A percentile compares a stretch with the other conserved stretches of the same genome.
These are phyloP conservation scores for Prionailurus viverrinus DNA, from an alignment of 2,113 vertebrate species.

Conservation along the genomic window DNA sequence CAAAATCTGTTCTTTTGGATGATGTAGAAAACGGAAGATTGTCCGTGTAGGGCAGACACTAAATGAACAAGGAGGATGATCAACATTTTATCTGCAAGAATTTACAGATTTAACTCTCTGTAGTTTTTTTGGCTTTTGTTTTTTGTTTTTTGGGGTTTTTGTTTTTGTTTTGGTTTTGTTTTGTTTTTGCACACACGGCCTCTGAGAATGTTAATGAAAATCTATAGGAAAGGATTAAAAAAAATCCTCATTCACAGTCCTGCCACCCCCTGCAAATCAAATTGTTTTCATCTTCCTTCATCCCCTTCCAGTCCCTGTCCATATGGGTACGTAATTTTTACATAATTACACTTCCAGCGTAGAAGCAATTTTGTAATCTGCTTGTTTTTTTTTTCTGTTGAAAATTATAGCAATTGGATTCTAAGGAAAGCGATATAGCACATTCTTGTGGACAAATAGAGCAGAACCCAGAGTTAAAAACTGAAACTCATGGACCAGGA, in stretches of 20 bases:
- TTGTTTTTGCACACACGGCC: not conserved
- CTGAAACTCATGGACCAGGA: not conserved
- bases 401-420: conserved; percentile 28
- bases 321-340: conserved; percentile 59
- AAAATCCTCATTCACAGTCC: conserved; percentile 35
- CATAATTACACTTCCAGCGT: conserved; percentile 58
- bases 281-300: conserved; percentile 57
- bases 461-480: conserved; percentile 48
- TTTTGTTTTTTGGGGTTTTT: too few species aligned
- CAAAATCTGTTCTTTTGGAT: conserved; percentile 70
- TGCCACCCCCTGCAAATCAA: conserved; percentile 56
- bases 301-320: conserved; percentile 22
- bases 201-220: conserved; percentile 60
- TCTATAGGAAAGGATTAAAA: conserved; percentile 4
- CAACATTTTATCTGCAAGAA: conserved; percentile 10
- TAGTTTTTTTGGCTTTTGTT: not conserved
- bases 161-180: not conserved
- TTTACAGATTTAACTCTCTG: not conserved
- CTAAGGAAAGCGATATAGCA: conserved; percentile 49
- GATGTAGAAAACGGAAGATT: not conserved
- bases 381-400: conserved; percentile 11
- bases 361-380: conserved; percentile 51
- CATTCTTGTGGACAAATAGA: conserved; percentile 67
- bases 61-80: not conserved
- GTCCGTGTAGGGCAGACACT: not conserved